Evolutionary conservation across 35 echinoderm and acorn worm genomes (phyloP).

Genomic region (Heliocidaris erythrogramma): DNA sequence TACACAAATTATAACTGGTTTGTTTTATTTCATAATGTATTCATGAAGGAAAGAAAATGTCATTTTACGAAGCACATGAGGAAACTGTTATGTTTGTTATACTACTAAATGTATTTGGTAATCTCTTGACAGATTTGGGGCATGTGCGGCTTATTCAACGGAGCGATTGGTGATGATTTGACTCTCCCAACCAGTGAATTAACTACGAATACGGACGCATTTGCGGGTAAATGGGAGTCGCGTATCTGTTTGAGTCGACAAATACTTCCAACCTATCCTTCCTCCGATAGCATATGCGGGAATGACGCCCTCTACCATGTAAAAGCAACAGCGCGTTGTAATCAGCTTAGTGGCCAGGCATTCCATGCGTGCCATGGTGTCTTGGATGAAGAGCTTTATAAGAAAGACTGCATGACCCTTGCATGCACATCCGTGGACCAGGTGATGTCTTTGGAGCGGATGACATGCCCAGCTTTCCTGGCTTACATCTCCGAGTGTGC

Average conservation of each 20-base stretch:
- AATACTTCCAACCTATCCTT: not conserved
- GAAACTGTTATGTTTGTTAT: too few relatives aligned
- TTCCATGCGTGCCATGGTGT: constrained; percentile 13
- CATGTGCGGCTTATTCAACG: constrained; percentile 11
- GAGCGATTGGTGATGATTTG: not conserved
- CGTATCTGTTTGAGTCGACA: not conserved
- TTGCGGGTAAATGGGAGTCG: not conserved
- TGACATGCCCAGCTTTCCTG: constrained; percentile 17
- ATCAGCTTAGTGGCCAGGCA: not conserved
- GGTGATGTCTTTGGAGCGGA: not conserved
- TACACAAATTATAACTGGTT: too few relatives aligned
- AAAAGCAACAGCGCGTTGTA: not conserved
- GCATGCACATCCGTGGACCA: not conserved
- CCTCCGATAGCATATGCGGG: not conserved
- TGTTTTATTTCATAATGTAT: too few relatives aligned
- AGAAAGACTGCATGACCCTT: not conserved
- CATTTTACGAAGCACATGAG: too few relatives aligned
- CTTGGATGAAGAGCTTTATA: not conserved
- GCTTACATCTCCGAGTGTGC: constrained; percentile 20
- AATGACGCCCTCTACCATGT: not conserved
- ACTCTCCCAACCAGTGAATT: not conserved
- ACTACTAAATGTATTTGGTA: not conserved
- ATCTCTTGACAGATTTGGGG: not conserved
- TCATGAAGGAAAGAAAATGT: too few relatives aligned
- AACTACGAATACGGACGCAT: not conserved